These are phyloP conservation scores for Samia ricini DNA, from an alignment of 1,140 invertebrate genomes.

Conservation along the genomic window DNA sequence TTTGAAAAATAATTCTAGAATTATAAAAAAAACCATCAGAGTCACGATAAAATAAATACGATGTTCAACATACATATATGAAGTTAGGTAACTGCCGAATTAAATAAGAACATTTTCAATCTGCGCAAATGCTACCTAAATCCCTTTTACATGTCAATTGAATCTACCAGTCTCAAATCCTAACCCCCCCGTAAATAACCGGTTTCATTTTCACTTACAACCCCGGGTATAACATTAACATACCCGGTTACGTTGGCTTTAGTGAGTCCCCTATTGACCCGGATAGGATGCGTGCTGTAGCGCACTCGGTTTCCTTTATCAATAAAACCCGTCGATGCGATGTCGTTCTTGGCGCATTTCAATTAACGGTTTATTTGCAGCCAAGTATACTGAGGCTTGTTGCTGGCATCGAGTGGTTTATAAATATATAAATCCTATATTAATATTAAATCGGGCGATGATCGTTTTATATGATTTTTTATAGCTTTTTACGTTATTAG, in stretches of 20 bases:
- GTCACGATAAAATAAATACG: background rate
- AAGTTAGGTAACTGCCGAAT: background rate
- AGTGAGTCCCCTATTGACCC: conserved; percentile 14
- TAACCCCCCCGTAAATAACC: conserved; percentile 12
- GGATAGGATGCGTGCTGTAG: conserved; percentile 11
- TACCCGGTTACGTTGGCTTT: conserved; percentile 12
- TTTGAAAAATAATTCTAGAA: background rate
- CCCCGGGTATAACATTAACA: conserved; percentile 16
- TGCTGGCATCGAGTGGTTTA: background rate
- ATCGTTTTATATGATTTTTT: too few relatives aligned
- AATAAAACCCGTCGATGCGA: conserved; percentile 6
- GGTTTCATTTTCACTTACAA: conserved; percentile 16
- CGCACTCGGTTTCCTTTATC: conserved; percentile 9
- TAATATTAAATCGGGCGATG: background rate
- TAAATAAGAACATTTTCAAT: conserved; percentile 1
- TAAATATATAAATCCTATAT: background rate
- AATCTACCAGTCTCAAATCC: conserved; percentile 10
- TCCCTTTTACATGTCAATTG: conserved; percentile 14
- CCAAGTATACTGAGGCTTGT: background rate
- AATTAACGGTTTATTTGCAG: conserved; percentile 14
- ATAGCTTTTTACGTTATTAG: too few relatives aligned
- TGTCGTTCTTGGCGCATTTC: conserved; percentile 16
- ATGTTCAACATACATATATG: background rate
- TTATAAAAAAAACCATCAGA: background rate
- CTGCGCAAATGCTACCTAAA: conserved; percentile 4